Conservation (phyloP, 2,888 invertebrate genomes). For the Microctonus hyperodae region DNA sequence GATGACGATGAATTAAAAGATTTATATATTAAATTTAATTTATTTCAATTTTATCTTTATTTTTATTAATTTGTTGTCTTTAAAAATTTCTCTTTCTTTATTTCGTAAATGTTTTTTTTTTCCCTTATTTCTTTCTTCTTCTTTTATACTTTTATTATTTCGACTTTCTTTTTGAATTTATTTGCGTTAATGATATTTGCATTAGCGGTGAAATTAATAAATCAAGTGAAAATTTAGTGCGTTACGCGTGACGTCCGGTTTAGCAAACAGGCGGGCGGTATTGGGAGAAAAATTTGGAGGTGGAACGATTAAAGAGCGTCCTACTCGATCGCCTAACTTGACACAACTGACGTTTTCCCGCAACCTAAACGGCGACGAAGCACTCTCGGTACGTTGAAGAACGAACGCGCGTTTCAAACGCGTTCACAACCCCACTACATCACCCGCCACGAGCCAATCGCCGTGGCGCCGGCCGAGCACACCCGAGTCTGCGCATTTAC, state of each 20-base stretch:
- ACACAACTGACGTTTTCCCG: conserved; percentile 60
- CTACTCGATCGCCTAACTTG: conserved; percentile 63
- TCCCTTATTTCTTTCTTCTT: background rate
- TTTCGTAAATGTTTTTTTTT: background rate
- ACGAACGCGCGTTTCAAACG: conserved; percentile 54
- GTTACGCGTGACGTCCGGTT: conserved; percentile 21
- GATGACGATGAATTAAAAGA: background rate
- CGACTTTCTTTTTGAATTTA: background rate
- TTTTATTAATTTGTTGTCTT: background rate
- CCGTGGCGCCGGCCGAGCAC: conserved; percentile 41
- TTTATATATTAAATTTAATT: background rate
- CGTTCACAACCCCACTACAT: conserved; percentile 41
- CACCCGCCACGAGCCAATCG: conserved; percentile 51
- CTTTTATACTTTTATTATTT: background rate
- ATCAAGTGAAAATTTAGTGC: conserved; percentile 3
- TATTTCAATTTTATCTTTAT: background rate
- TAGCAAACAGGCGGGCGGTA: conserved; percentile 48
- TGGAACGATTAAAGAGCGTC: conserved; percentile 61
- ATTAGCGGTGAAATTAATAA: conserved; percentile 4
- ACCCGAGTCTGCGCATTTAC: conserved; percentile 40
- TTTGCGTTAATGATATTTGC: background rate
- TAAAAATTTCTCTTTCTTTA: background rate
- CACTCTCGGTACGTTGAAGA: conserved; percentile 35
- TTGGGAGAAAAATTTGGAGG: conserved; percentile 55
- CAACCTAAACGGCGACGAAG: conserved; percentile 40